Percentiles rank a stretch among this genome's conserved stretches.
Evolutionary conservation across 2,797 vertebrate genomes (phyloP).

Genomic region (Manis pentadactyla): DNA sequence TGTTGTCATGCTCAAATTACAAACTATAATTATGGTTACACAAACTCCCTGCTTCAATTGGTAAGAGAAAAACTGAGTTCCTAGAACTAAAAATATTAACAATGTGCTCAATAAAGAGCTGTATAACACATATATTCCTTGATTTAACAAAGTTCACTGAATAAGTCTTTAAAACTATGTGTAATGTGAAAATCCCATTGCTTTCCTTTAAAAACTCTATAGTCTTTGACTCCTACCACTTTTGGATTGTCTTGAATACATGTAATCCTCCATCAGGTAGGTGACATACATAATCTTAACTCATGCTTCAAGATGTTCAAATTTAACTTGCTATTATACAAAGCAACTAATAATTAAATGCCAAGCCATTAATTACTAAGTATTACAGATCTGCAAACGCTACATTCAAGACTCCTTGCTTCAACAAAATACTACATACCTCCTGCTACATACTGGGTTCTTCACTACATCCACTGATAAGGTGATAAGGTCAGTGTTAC

Average conservation of each 20-base stretch:
- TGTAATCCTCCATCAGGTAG: not conserved
- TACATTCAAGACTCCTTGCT: not conserved
- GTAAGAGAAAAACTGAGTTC: conserved; percentile 14
- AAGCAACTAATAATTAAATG: conserved; percentile 22
- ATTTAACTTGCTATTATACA: conserved; percentile 12
- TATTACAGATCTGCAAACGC: not conserved
- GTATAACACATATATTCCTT: not conserved
- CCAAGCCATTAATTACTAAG: not conserved
- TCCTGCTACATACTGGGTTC: not conserved
- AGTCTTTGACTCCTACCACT: not conserved
- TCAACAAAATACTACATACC: conserved; percentile 6
- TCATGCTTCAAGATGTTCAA: not conserved
- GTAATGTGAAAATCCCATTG: not conserved
- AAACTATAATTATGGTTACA: not conserved
- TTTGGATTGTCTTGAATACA: conserved; percentile 18
- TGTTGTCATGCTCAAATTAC: not conserved
- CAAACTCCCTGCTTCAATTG: not conserved
- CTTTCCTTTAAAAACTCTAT: not conserved
- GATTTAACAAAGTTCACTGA: not conserved
- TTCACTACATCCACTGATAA: not conserved
- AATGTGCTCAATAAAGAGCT: not conserved
- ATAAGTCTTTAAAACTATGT: not conserved
- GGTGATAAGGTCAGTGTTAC: not conserved
- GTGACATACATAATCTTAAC: not conserved
- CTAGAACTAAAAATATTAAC: not conserved